These are phyloP conservation scores for Leptonema lineaticorne DNA, from an alignment of 1,140 invertebrate genomes.

Conservation along the genomic window DNA sequence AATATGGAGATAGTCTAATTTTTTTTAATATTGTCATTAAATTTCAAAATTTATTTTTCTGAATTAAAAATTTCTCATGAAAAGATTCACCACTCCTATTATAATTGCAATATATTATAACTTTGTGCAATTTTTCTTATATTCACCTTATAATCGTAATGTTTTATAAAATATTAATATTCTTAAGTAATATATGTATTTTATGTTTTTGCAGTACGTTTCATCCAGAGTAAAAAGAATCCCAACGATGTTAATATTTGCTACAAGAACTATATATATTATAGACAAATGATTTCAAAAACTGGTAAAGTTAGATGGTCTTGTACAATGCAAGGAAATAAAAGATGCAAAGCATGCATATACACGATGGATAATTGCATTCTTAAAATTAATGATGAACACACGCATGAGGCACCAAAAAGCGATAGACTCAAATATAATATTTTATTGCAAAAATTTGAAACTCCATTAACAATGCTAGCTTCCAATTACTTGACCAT, in stretches of 20 bases:
- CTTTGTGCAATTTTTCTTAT: too few species aligned
- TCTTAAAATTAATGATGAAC: constrained; percentile 1
- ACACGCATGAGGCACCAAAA: not conserved
- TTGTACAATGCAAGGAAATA: not conserved
- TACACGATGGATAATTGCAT: constrained; percentile 9
- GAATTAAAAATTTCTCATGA: too few species aligned
- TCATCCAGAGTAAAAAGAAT: not conserved
- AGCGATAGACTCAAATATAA: not conserved
- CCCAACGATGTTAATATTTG: not conserved
- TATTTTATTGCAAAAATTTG: not conserved
- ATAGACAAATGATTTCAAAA: not conserved
- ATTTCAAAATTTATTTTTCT: too few species aligned
- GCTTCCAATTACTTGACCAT: too few species aligned
- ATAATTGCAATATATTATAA: too few species aligned
- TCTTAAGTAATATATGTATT: too few species aligned
- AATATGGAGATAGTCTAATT: too few species aligned
- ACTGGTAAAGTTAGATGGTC: not conserved
- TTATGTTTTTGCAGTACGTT: not conserved
- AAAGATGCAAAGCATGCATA: not conserved
- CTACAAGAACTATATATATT: not conserved
- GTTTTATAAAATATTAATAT: too few species aligned
- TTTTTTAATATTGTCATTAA: too few species aligned
- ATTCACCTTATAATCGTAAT: too few species aligned
- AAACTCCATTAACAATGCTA: too few species aligned
- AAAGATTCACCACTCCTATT: too few species aligned